phyloP scores from a whole-genome alignment of 2,797 vertebrate species.

The Tympanoctomys barrerae region DNA sequence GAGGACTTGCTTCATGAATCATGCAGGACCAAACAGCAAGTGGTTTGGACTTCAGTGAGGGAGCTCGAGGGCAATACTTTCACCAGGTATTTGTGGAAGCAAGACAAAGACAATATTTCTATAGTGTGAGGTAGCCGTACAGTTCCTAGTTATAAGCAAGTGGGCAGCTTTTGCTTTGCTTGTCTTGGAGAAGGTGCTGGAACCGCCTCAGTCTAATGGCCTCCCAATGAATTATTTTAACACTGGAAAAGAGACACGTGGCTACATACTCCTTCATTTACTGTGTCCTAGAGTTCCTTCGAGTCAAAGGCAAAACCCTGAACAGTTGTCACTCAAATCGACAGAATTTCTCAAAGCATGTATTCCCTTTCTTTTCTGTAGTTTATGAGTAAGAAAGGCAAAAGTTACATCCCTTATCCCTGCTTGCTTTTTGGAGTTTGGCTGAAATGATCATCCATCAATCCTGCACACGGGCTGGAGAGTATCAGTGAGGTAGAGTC shows the following conservation, averaged over 20 bases:
- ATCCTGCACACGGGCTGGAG: not conserved
- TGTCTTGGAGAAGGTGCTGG: not conserved
- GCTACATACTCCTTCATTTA: not conserved
- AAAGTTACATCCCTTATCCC: not conserved
- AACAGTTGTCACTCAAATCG: not conserved
- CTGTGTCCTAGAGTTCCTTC: not conserved
- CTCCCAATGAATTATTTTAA: not conserved
- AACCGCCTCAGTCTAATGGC: not conserved
- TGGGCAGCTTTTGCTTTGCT: not conserved
- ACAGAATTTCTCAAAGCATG: not conserved
- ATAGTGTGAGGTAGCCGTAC: not conserved
- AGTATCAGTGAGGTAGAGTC: not conserved
- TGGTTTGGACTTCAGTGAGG: not conserved
- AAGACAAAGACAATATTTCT: not conserved
- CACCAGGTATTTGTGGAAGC: not conserved
- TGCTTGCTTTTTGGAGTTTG: not conserved
- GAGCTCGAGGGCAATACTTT: not conserved
- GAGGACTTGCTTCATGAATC: not conserved
- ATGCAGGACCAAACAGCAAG: not conserved
- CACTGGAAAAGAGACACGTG: no score
- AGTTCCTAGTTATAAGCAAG: not conserved
- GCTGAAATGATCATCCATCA: not conserved
- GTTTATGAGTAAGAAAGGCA: not conserved
- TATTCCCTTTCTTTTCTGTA: not conserved
- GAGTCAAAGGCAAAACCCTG: constrained; percentile 5